Base-by-base conservation (phyloP, 2,888 invertebrate genomes). In the Amphipoea oculea region DNA sequence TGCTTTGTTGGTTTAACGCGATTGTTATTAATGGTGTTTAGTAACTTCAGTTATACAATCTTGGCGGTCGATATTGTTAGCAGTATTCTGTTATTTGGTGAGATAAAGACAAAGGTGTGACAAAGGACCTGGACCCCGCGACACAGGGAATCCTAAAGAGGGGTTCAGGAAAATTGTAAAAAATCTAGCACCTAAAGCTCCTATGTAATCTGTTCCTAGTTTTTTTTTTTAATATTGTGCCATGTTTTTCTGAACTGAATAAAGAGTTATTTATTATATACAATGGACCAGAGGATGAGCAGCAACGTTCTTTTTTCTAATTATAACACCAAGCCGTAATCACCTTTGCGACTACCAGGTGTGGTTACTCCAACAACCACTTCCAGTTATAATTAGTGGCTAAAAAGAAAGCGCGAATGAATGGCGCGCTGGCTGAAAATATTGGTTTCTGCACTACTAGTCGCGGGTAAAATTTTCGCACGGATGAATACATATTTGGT, bases 1-100 rank as follows among this genome's bases (percentile, higher is more conserved):
- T 72, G 78, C 78, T 85, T 73, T 85, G 72, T 78, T 72, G 60
- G 57, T 62, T 74, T 48, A 74, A 60, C 73, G 65, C 73, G 71
- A 76, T 81, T 81, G 81, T 76, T 84, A 80, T 81, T 76, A 69
- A 83, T 76, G 68, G 62, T 57, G 76, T 73, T 84, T 80, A 72
- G 68, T 66, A 42, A 80, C 68, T 80, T 65, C 66, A 57, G 57
- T 70, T 68, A 72, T 60, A 73, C 80, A 80, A 80, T 73, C 4
- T 63, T 68, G 57, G 45, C 42, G 57, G 17, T 60, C 51, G 40
- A 73, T 73, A 54, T 57, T 54, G 29, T 57, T 20, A 51, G 2
- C 45, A 45, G n/a, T 57, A 7, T 12, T 42, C 5, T 51, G 48
- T 29, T 79, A 20, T 57, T 72, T 65, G 2, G n/a, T 29, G n/a